Conservation (phyloP, 1,140 invertebrate species). For the Drosophila kanapiae region DNA sequence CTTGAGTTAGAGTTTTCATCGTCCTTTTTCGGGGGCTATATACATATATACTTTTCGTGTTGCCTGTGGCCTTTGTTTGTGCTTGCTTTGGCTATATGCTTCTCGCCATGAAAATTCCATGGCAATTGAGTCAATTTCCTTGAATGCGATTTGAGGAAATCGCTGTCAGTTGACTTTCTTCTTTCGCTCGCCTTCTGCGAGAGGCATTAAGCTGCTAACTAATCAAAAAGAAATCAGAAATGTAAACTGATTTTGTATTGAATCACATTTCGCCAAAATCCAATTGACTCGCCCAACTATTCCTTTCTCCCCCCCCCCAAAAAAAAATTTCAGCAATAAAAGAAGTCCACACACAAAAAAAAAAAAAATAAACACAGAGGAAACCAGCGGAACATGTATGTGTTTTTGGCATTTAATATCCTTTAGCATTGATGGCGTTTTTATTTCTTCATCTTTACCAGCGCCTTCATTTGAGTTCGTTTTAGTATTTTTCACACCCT, state of each 20-base stretch:
- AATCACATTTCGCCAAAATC: conserved; percentile 37
- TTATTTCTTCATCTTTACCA: conserved; percentile 65
- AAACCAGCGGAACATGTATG: conserved; percentile 23
- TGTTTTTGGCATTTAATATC: conserved; percentile 68
- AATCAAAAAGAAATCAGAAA: conserved; percentile 54
- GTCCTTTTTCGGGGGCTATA: neutral
- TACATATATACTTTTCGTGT: conserved; percentile 13
- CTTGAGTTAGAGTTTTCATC: neutral
- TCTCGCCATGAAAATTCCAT: conserved; percentile 58
- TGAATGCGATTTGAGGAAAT: conserved; percentile 57
- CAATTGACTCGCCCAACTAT: conserved; percentile 56
- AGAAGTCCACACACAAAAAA: conserved; percentile 7
- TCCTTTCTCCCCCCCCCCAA: neutral
- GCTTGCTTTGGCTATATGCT: conserved; percentile 30
- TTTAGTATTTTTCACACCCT: conserved; percentile 27
- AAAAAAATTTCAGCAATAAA: conserved; percentile 9
- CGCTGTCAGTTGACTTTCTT: conserved; percentile 47
- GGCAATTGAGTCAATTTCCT: conserved; percentile 78
- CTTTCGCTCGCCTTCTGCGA: conserved; percentile 5
- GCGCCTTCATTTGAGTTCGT: conserved; percentile 19
- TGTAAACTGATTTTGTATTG: conserved; percentile 44
- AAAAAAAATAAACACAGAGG: neutral
- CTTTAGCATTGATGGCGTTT: conserved; percentile 72
- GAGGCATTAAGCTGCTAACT: conserved; percentile 44
- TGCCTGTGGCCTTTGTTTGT: conserved; percentile 41